phyloP scores from a whole-genome alignment of 2,797 vertebrate species.

The Poliocrania exsul region DNA sequence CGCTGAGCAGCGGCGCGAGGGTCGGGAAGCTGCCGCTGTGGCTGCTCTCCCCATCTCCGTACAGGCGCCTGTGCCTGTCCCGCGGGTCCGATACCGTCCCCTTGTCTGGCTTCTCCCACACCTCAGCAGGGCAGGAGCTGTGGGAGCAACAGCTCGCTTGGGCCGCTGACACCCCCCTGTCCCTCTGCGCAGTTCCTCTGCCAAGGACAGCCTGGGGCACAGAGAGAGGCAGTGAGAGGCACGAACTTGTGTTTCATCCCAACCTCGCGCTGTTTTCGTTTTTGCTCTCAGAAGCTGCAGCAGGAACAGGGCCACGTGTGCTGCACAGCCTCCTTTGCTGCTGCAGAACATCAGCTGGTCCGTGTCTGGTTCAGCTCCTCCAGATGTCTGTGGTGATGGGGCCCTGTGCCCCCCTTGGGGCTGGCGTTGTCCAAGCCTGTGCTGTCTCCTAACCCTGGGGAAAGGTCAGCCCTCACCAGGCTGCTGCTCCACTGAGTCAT shows the following conservation, averaged over 20 bases:
- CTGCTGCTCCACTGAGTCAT: not conserved
- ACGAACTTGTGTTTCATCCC: not conserved
- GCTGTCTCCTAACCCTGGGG: too few relatives aligned
- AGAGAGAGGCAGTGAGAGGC: accelerated
- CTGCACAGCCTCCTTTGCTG: accelerated
- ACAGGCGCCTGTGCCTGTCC: accelerated
- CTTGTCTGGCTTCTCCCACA: accelerated
- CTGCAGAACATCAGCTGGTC: too few relatives aligned
- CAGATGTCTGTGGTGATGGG: not conserved
- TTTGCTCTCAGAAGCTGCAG: not conserved
- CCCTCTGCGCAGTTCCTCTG: too few relatives aligned
- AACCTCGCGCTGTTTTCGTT: accelerated
- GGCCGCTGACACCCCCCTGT: accelerated
- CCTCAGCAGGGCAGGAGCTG: not conserved
- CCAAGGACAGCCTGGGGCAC: not conserved
- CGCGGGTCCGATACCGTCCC: not conserved
- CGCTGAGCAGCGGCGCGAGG: accelerated
- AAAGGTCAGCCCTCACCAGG: not conserved
- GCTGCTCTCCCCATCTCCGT: too few relatives aligned
- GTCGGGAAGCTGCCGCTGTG: not conserved
- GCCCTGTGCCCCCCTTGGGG: not conserved
- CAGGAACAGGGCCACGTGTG: accelerated
- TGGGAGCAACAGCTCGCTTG: accelerated
- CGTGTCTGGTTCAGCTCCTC: not conserved
- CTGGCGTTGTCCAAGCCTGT: not conserved